Evolutionary conservation across 2,113 vertebrate genomes (phyloP), one percentile per base, ranked within the genome.

Genomic region (Hydropotes inermis): DNA sequence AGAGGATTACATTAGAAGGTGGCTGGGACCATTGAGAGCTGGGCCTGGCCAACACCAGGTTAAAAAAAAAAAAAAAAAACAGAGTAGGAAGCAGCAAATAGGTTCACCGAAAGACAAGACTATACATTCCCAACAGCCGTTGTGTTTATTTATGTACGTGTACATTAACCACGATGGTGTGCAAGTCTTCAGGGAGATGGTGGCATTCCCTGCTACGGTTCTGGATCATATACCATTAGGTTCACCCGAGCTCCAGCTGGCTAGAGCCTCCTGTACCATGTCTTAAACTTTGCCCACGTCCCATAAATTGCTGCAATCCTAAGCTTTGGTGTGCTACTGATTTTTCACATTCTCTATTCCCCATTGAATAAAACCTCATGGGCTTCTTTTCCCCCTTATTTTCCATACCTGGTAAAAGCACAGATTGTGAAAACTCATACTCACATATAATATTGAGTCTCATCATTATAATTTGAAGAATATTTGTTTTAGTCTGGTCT

Each of bases 381-480:
- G 39, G 25, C 47, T 39, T 70, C 52, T 58, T 45, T 15, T 43
- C 27, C 15, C 57, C 28, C 8, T 30, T 30, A 13, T 7, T 8
- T 30, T 58, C 50, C 23, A 30, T 7, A 30, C 13, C 28, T 5
- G 16, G 36, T 30, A 78, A 67, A 90, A 91, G 47, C 87, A 89
- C 50, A 78, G 9, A 19, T 12, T 12, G 13, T 64, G 96, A 90
- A 58, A n/a, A 33, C 36, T 45, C 39, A 0, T 5, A 6, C 14
- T 9, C 57, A 54, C 47, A 74, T 25, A 0, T 28, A 10, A 10
- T 5, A 11, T 3, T 9, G 89, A n/a, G 17, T 9, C 52, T 64
- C 39, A 1, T 3, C 16, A 17, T 28, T 81, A 11, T 0, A 1
- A 1, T 5, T 0, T 17, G 21, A 23, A 19, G 61, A 83, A 2